phyloP scores from a whole-genome alignment of 2,888 invertebrate genomes.

The Chironomus riparius region DNA sequence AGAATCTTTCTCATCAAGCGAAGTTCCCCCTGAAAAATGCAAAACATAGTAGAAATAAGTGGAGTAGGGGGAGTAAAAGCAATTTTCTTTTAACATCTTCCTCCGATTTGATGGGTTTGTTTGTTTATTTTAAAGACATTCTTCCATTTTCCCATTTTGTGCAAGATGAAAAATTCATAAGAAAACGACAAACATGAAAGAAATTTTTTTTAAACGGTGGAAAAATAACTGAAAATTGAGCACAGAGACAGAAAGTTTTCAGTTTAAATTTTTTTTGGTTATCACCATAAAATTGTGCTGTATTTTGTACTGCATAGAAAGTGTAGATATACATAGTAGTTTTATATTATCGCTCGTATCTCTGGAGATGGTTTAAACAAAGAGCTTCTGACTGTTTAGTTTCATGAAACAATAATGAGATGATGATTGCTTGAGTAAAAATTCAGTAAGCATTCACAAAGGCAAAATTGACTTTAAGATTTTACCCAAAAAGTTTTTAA shows the following conservation, averaged over 20 bases:
- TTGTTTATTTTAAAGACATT: slow-evolving; percentile 10
- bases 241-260: background rate
- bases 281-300: background rate
- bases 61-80: background rate
- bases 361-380: slow-evolving; percentile 19
- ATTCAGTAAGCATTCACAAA: background rate
- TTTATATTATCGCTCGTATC: background rate
- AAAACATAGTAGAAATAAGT: background rate
- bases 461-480: background rate
- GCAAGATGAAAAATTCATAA: slow-evolving; percentile 6
- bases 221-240: background rate
- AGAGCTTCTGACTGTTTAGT: background rate
- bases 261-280: background rate
- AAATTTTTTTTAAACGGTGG: background rate
- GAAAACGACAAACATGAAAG: background rate
- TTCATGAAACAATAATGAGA: background rate
- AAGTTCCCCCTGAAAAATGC: background rate
- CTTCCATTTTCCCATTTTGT: slow-evolving; percentile 14
- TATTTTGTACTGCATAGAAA: too few relatives aligned
- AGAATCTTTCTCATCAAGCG: too few relatives aligned
- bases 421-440: background rate
- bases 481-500: background rate
- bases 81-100: background rate
- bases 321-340: background rate
- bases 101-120: slow-evolving; percentile 2